phyloP scores from a whole-genome alignment of 2,797 vertebrate genomes.

The Trichosurus vulpecula region DNA sequence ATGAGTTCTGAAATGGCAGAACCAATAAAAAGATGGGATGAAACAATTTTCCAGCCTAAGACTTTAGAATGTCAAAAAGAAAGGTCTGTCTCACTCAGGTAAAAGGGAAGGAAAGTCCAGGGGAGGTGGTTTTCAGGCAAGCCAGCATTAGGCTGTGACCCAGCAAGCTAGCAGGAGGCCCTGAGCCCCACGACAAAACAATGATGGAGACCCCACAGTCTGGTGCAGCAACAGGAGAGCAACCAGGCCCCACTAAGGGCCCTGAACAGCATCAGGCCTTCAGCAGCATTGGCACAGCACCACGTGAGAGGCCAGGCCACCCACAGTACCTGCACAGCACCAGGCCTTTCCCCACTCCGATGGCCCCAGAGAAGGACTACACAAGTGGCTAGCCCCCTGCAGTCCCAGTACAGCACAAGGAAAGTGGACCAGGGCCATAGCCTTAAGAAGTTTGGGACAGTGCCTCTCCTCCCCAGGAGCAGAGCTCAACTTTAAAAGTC shows the following conservation, averaged over 20 bases:
- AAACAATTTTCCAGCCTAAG: neutral
- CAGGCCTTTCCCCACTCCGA: too few species aligned
- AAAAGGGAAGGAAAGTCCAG: neutral
- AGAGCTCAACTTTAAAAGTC: neutral
- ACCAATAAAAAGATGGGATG: neutral
- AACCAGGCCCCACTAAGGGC: neutral
- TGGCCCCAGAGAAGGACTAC: too few species aligned
- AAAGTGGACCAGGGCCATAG: too few species aligned
- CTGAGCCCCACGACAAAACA: neutral
- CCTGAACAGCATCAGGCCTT: rapidly evolving
- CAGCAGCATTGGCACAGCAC: neutral
- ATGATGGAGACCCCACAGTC: neutral
- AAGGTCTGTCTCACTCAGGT: neutral
- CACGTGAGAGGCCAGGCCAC: neutral
- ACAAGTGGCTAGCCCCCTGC: too few species aligned
- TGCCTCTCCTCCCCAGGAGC: neutral
- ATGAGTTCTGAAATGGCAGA: neutral
- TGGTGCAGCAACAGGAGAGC: neutral
- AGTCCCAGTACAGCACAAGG: too few species aligned
- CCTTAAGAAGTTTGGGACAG: neutral
- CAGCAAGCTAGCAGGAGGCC: neutral
- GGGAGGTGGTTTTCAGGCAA: neutral
- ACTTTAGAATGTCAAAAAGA: neutral
- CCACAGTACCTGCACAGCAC: neutral
- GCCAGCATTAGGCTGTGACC: neutral